Percentiles rank a stretch among this genome's conserved stretches.
phyloP scores from a whole-genome alignment of 2,888 invertebrate genomes.

The Dastarcus helophoroides region DNA sequence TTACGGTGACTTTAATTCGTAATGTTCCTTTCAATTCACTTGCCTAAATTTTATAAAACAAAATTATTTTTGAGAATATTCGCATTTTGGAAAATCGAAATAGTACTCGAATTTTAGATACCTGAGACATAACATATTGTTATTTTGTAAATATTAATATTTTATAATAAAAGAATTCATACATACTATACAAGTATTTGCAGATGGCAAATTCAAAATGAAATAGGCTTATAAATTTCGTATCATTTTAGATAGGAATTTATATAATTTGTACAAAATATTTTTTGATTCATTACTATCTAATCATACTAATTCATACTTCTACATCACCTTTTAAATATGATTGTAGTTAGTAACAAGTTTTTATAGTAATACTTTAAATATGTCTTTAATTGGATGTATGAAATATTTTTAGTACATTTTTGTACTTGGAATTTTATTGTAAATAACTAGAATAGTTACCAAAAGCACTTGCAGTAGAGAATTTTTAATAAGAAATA shows the following conservation, averaged over 20 bases:
- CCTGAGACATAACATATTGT: conserved; percentile 24
- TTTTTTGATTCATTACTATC: too few species aligned
- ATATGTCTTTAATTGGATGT: too few species aligned
- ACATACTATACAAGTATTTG: conserved; percentile 16
- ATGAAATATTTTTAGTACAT: too few species aligned
- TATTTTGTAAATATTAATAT: conserved; percentile 22
- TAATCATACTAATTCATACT: too few species aligned
- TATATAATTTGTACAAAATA: too few species aligned
- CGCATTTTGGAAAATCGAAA: not conserved
- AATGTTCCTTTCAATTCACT: too few species aligned
- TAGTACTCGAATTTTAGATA: not conserved
- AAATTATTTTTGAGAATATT: not conserved
- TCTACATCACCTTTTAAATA: too few species aligned
- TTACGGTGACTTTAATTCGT: not conserved
- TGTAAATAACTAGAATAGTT: conserved; percentile 7
- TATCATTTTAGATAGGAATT: conserved; percentile 16
- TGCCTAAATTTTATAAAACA: too few species aligned
- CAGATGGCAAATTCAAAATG: conserved; percentile 17
- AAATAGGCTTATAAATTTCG: conserved; percentile 11
- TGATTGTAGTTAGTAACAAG: too few species aligned
- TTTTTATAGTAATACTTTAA: too few species aligned
- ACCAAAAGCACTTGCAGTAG: conserved; percentile 9
- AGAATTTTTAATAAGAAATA: conserved; percentile 11
- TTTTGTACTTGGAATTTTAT: not conserved
- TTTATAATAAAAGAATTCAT: conserved; percentile 21